Percentiles rank a stretch among this genome's conserved stretches.
phyloP scores from a whole-genome alignment of 30 jellyfish, hydroid and myxozoan genomes.

The Haliclystus octoradiatus region DNA sequence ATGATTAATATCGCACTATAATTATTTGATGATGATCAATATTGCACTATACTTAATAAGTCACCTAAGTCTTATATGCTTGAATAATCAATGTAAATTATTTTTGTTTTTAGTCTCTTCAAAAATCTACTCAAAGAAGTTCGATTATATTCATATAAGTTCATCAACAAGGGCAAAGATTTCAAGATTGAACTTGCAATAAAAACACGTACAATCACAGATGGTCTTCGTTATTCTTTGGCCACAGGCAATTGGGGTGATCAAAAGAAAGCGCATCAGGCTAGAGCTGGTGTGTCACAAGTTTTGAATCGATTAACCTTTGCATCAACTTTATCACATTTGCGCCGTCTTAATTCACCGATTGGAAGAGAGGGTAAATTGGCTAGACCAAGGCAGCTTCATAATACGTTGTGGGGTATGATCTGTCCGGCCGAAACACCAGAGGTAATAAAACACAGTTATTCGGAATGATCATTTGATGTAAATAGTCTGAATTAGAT shows the following conservation, averaged over 20 bases:
- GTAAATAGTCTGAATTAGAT: no score
- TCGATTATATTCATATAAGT: conserved; percentile 69
- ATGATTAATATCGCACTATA: no score
- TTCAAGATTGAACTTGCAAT: conserved; percentile 87
- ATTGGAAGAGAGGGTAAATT: conserved; percentile 99
- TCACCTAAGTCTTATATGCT: not conserved
- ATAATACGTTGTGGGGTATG: conserved; percentile 99
- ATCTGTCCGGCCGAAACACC: conserved; percentile 99
- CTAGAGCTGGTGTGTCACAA: conserved; percentile 99
- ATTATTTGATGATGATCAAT: no score
- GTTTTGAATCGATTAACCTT: conserved; percentile 94
- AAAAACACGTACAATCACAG: conserved; percentile 88
- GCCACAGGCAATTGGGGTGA: conserved; percentile 99
- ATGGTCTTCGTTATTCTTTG: conserved; percentile 93
- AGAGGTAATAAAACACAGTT: conserved; percentile 42
- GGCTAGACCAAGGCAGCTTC: conserved; percentile 99
- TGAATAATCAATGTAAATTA: not conserved
- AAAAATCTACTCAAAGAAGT: conserved; percentile 91
- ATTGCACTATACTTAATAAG: no score
- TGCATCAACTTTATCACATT: conserved; percentile 98
- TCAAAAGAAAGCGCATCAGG: conserved; percentile 97
- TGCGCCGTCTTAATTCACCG: conserved; percentile 96
- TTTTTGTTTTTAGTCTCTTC: conserved; percentile 44
- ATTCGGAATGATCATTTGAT: no score
- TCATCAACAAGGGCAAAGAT: conserved; percentile 94